Base-by-base conservation (phyloP, 2,113 vertebrate species). In the Sinosuthora webbiana region DNA sequence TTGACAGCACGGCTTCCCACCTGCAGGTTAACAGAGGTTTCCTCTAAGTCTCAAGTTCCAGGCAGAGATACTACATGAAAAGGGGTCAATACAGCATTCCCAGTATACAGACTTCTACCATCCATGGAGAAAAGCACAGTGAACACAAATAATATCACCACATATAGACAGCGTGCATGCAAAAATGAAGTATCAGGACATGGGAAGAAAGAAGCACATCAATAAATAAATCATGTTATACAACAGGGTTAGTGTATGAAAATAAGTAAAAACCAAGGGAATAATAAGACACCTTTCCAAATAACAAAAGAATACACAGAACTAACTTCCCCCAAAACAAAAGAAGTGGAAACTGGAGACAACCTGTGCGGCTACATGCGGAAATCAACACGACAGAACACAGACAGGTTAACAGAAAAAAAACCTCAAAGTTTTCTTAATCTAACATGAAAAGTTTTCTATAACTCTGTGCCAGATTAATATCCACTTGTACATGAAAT, bases 121-220 rank as follows among this genome's bases (percentile, higher is more conserved):
- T 15, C 22, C 27, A 71, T 24, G 16, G 60, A 83, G 60, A 67
- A 83, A 90, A 71, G 52, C 60, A 87, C 0, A 4, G 23, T 4
- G 6, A 87, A 56, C 23, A 74, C 20, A 37, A 67, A 7, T 25
- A 41, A 55, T 64, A 75, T 88, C 33, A 65, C 49, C 41, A 82
- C 53, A 33, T n/a, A 31, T 0, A 86, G 27, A 52, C 14, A 69
- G 17, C 1, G 3, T 1, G 49, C 39, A 71, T 18, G n/a, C 57
- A 87, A 60, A 11, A 69, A 68, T 35, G 33, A 74, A 53, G 25
- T 41, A 76, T 4, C 21, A 69, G 28, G 39, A 60, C 28, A 64
- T 0, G 0, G 30, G 47, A 76, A 41, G 19, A 75, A 84, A 55
- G 17, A 80, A 24, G 20, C 18, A 59, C 25, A 73, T 24, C 24